These are phyloP conservation scores for Drosophila anceps DNA, from an alignment of 2,888 invertebrate species.

Conservation along the genomic window DNA sequence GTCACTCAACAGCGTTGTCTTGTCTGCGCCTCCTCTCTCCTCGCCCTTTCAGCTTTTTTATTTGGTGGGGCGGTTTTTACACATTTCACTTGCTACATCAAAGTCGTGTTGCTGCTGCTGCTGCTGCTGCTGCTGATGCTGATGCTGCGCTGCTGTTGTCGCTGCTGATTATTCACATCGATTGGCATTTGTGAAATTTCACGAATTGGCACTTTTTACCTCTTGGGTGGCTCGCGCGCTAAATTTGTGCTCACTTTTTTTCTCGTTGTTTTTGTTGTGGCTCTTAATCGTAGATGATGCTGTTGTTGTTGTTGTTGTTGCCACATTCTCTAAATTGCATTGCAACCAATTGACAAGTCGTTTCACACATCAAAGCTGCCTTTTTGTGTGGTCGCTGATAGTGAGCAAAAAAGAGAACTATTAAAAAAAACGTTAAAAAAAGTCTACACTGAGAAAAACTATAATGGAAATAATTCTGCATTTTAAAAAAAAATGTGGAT, in stretches of 20 bases:
- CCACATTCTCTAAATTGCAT: constrained; percentile 58
- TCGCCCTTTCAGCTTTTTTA: constrained; percentile 7
- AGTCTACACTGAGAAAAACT: neutral
- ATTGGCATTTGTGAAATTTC: constrained; percentile 80
- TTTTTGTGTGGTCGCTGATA: constrained; percentile 64
- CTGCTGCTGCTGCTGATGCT: constrained; percentile 49
- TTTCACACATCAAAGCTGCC: constrained; percentile 63
- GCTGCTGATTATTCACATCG: constrained; percentile 81
- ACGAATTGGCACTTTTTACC: constrained; percentile 80
- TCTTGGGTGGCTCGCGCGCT: constrained; percentile 71
- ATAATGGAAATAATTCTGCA: no score
- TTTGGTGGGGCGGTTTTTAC: constrained; percentile 6
- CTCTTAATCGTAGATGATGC: constrained; percentile 16
- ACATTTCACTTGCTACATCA: constrained; percentile 60
- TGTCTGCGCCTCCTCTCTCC: constrained; percentile 22
- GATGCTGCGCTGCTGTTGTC: constrained; percentile 57
- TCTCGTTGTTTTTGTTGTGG: constrained; percentile 1
- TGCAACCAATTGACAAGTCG: constrained; percentile 62
- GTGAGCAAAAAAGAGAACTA: constrained; percentile 1
- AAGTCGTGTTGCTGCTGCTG: constrained; percentile 47
- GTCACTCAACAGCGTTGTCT: constrained; percentile 77
- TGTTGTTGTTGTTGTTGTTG: constrained; percentile 36
- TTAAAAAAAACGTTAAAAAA: neutral
- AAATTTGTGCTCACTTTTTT: constrained; percentile 38
- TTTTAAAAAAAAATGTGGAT: no score